Percentiles rank a stretch among this genome's conserved stretches.
Evolutionary conservation across 2,113 vertebrate genomes (phyloP).

Genomic region (Plecturocebus donacophilus): DNA sequence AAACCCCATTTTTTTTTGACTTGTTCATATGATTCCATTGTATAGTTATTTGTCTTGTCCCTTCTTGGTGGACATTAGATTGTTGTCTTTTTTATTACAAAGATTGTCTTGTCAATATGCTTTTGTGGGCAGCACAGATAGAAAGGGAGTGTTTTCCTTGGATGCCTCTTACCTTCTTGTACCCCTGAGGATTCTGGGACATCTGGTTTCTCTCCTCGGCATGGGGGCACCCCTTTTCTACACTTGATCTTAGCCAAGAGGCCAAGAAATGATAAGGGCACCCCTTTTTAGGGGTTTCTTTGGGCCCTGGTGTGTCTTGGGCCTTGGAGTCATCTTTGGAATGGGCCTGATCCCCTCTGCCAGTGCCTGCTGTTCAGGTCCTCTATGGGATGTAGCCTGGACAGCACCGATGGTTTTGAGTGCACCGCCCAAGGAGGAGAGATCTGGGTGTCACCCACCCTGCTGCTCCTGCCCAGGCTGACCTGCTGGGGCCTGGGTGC

Average conservation of each 20-base stretch:
- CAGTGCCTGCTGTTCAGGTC: background rate
- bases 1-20: background rate
- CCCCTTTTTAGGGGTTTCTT: background rate
- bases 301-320: background rate
- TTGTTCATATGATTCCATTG: background rate
- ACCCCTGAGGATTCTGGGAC: background rate
- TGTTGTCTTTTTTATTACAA: background rate
- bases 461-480: background rate
- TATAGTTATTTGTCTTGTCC: background rate
- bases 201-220: background rate
- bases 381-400: background rate
- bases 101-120: accelerated
- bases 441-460: too few species aligned
- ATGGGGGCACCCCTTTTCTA: background rate
- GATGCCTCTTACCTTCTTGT: background rate
- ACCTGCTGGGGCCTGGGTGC: background rate
- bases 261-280: too few species aligned
- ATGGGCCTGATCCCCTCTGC: background rate
- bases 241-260: too few species aligned
- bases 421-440: background rate
- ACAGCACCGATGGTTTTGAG: background rate
- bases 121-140: background rate
- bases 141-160: background rate
- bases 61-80: background rate
- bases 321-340: background rate